These are phyloP conservation scores for Andrena bicolor DNA, from an alignment of 2,888 invertebrate genomes.

Conservation along the genomic window DNA sequence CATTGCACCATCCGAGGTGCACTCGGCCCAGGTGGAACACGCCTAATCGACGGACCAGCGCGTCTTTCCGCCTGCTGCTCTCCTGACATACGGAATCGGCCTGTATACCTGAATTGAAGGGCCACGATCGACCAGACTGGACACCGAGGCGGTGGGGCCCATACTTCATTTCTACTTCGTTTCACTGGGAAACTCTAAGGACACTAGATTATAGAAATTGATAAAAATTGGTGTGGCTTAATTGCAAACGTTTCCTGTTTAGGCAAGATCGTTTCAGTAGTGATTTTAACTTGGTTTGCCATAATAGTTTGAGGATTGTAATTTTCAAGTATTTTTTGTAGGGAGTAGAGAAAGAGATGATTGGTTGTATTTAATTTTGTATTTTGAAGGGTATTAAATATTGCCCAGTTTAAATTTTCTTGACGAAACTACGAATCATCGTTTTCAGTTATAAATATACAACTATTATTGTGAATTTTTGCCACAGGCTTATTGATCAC, in stretches of 20 bases:
- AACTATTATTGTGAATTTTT: background rate
- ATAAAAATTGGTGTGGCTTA: background rate
- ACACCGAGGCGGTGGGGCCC: background rate
- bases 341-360: no score
- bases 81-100: constrained; percentile 78
- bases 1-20: constrained; percentile 49
- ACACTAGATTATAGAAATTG: background rate
- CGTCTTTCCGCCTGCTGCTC: constrained; percentile 73
- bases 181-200: background rate
- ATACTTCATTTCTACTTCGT: background rate
- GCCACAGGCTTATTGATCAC: background rate
- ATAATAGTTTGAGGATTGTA: background rate
- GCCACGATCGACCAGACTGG: constrained; percentile 37
- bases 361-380: background rate
- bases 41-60: constrained; percentile 43
- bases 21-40: constrained; percentile 58
- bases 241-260: background rate
- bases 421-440: background rate
- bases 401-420: background rate
- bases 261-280: background rate
- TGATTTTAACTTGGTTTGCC: background rate
- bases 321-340: background rate
- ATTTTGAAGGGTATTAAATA: background rate
- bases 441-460: background rate
- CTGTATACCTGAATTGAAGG: constrained; percentile 75